A percentile compares a stretch with the other conserved stretches of the same genome.
Conservation (phyloP, 2,888 invertebrate species). For the Eurytoma californica region DNA sequence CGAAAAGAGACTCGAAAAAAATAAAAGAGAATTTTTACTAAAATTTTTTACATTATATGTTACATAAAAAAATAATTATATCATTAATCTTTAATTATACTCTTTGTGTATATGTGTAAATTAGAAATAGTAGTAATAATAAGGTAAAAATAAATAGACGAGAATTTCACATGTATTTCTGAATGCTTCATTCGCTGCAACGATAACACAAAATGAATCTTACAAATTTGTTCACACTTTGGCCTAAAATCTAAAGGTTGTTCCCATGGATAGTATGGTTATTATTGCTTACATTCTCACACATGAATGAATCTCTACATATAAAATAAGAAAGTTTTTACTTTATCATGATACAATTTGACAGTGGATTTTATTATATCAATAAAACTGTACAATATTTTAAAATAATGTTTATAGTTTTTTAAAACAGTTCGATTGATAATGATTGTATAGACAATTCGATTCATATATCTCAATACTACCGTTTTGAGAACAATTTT, state of each 20-base stretch:
- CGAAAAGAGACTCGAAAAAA: slow-evolving; percentile 12
- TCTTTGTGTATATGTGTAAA: slow-evolving; percentile 24
- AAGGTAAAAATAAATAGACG: slow-evolving; percentile 29
- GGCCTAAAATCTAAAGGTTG: slow-evolving; percentile 48
- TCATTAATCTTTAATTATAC: slow-evolving; percentile 30
- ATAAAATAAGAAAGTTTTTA: too few relatives aligned
- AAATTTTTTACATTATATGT: slow-evolving; percentile 39
- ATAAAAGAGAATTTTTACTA: slow-evolving; percentile 32
- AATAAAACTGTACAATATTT: background rate
- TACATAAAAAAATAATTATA: slow-evolving; percentile 27
- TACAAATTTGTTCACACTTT: slow-evolving; percentile 37
- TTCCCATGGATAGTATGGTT: slow-evolving; percentile 44
- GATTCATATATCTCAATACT: slow-evolving; percentile 15
- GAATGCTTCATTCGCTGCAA: slow-evolving; percentile 31
- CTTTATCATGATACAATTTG: too few relatives aligned
- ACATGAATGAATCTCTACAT: slow-evolving; percentile 27
- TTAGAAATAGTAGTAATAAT: slow-evolving; percentile 27
- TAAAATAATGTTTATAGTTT: background rate
- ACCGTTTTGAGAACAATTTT: slow-evolving; percentile 1
- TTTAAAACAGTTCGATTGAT: slow-evolving; percentile 21
- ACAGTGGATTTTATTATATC: too few relatives aligned
- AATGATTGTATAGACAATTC: slow-evolving; percentile 28
- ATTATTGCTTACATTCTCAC: slow-evolving; percentile 50
- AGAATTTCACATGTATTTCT: slow-evolving; percentile 32
- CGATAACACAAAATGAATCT: slow-evolving; percentile 42